These are phyloP conservation scores for Bergia puertoricense DNA, from an alignment of 92 coral and sea anemone species.

Conservation along the genomic window DNA sequence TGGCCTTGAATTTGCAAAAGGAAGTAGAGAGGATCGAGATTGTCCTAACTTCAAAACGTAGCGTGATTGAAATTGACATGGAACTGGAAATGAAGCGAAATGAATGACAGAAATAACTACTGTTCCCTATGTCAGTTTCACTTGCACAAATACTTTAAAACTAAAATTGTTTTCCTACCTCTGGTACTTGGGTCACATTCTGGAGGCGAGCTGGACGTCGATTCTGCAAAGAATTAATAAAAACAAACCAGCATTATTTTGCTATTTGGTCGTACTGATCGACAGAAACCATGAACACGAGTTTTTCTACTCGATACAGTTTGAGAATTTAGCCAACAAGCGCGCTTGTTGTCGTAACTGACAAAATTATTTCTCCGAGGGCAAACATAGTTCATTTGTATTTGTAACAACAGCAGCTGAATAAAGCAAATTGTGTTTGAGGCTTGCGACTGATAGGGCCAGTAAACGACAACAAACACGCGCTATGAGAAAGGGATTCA, in stretches of 20 bases:
- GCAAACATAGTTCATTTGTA: not conserved
- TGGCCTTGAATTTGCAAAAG: slow-evolving; percentile 12
- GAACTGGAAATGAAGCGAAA: not conserved
- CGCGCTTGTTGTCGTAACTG: not conserved
- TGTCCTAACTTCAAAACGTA: not conserved
- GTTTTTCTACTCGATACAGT: not conserved
- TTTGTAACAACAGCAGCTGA: slow-evolving; percentile 30
- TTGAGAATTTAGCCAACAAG: not conserved
- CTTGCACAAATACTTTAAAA: not conserved
- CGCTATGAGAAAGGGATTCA: not conserved
- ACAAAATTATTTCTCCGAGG: slow-evolving; percentile 18
- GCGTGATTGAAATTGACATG: slow-evolving; percentile 33
- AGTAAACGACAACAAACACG: slow-evolving; percentile 6
- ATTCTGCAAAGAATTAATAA: slow-evolving; percentile 22
- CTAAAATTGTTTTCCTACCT: slow-evolving; percentile 3
- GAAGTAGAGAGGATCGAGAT: not conserved
- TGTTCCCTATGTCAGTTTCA: not conserved
- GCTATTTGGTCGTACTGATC: not conserved
- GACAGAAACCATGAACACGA: not conserved
- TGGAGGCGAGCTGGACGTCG: slow-evolving; percentile 38
- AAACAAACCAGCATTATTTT: not conserved
- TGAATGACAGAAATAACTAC: not conserved
- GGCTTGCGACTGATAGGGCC: not conserved
- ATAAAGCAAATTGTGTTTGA: not conserved
- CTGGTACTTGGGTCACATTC: slow-evolving; percentile 28